These are phyloP conservation scores for Chionodraco myersi DNA, from an alignment of 2,113 vertebrate species.

Conservation along the genomic window DNA sequence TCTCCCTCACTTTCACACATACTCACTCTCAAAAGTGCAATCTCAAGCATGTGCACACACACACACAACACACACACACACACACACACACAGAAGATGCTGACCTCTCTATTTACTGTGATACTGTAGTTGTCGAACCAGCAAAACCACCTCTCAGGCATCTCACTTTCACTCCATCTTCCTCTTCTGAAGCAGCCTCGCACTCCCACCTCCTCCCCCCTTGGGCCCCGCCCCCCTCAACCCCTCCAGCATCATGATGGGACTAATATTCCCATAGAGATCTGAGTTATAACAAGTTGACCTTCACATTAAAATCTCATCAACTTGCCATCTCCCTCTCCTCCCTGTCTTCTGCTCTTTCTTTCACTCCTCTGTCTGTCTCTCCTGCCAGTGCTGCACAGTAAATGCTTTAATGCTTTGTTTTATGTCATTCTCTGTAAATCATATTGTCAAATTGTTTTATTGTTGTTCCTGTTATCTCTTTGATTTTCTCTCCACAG, in stretches of 20 bases:
- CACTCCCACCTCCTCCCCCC: slow-evolving; percentile 12
- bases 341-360: slow-evolving; percentile 16
- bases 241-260: slow-evolving; percentile 60
- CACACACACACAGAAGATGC: slow-evolving; percentile 63
- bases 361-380: slow-evolving; percentile 46
- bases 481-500: slow-evolving; percentile 14
- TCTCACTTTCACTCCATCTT: slow-evolving; percentile 43
- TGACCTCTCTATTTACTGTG: slow-evolving; percentile 73
- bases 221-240: not conserved
- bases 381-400: slow-evolving; percentile 42
- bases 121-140: slow-evolving; percentile 75
- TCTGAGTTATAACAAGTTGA: slow-evolving; percentile 80
- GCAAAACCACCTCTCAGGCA: slow-evolving; percentile 68
- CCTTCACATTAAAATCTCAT: slow-evolving; percentile 84
- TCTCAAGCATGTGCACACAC: slow-evolving; percentile 43
- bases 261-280: slow-evolving; percentile 74
- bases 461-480: slow-evolving; percentile 17
- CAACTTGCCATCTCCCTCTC: slow-evolving; percentile 66
- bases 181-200: slow-evolving; percentile 36
- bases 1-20: slow-evolving; percentile 58
- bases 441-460: slow-evolving; percentile 29
- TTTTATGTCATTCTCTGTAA: slow-evolving; percentile 39
- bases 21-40: slow-evolving; percentile 54
- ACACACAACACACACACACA: slow-evolving; percentile 17
- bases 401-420: slow-evolving; percentile 39